Percentiles rank a stretch among this genome's conserved stretches.
These are phyloP conservation scores for Dryocosmus kuriphilus DNA, from an alignment of 2,888 invertebrate genomes.

Conservation along the genomic window DNA sequence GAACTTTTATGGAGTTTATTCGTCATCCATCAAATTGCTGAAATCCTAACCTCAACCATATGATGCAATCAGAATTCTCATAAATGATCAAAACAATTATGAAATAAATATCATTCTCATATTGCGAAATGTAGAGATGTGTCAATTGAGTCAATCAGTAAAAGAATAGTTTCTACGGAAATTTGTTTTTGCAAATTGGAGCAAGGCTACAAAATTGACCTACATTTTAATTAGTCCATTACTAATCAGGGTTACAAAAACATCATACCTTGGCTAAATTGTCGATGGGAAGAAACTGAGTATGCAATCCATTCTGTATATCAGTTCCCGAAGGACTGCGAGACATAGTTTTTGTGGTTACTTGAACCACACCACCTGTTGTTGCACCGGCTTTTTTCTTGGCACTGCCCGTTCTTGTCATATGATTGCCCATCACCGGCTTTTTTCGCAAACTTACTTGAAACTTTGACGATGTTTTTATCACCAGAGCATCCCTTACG, in stretches of 20 bases:
- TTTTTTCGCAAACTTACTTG: not conserved
- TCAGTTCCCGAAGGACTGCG: constrained; percentile 84
- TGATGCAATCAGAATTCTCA: not conserved
- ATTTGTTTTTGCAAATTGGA: constrained; percentile 23
- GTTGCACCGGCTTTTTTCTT: constrained; percentile 25
- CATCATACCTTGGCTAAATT: constrained; percentile 85
- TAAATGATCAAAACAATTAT: not conserved
- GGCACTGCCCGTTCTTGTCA: constrained; percentile 26
- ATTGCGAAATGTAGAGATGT: constrained; percentile 6
- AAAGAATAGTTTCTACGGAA: not conserved
- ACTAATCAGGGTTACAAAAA: not conserved
- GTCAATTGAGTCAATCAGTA: not conserved
- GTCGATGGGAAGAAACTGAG: constrained; percentile 86
- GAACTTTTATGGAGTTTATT: not conserved
- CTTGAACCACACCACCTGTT: constrained; percentile 25
- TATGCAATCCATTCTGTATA: constrained; percentile 82
- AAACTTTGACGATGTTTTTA: not conserved
- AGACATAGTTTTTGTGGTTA: constrained; percentile 73
- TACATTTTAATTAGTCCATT: not conserved
- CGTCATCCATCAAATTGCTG: not conserved
- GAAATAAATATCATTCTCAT: constrained; percentile 20
- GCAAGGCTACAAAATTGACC: not conserved
- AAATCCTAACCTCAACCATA: constrained; percentile 25
- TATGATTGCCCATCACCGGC: constrained; percentile 30
- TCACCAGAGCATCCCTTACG: constrained; percentile 21